Percentiles rank a stretch among this genome's conserved stretches.
phyloP scores from a whole-genome alignment of 2,113 vertebrate species.

The Nycticorax nycticorax region DNA sequence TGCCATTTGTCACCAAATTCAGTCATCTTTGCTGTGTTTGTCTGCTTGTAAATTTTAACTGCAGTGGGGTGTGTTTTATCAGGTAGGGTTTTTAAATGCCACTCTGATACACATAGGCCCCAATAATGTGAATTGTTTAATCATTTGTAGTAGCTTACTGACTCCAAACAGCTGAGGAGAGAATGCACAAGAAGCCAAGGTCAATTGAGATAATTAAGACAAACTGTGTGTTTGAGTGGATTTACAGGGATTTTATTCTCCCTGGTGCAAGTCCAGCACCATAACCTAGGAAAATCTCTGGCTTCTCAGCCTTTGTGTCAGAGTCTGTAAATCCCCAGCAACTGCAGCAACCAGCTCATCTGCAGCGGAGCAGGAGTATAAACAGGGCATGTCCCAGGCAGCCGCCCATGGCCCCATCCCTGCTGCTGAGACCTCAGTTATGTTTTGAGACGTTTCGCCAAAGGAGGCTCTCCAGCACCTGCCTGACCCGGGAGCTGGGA shows the following conservation, averaged over 20 bases:
- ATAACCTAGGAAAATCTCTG: neutral
- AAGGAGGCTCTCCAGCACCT: neutral
- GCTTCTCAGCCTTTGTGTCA: neutral
- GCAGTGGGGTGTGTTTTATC: neutral
- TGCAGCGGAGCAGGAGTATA: fast-evolving
- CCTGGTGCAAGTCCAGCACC: neutral
- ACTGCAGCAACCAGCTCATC: neutral
- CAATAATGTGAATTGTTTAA: neutral
- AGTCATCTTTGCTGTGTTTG: neutral
- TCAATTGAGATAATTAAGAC: neutral
- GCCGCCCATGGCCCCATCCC: fast-evolving
- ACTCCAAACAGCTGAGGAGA: neutral
- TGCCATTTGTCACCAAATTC: neutral
- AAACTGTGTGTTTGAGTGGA: neutral
- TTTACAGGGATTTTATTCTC: slow-evolving; percentile 4
- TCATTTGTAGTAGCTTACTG: neutral
- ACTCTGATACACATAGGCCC: neutral
- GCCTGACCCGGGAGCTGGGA: neutral
- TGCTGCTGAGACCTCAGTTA: neutral
- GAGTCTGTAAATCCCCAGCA: neutral
- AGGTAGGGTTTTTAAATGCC: neutral
- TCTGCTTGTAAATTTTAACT: neutral
- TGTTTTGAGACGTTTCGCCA: fast-evolving
- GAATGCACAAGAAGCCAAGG: neutral
- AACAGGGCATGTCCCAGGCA: neutral